Conservation (phyloP, 1,140 invertebrate species). For the Trichonephila clavata region DNA sequence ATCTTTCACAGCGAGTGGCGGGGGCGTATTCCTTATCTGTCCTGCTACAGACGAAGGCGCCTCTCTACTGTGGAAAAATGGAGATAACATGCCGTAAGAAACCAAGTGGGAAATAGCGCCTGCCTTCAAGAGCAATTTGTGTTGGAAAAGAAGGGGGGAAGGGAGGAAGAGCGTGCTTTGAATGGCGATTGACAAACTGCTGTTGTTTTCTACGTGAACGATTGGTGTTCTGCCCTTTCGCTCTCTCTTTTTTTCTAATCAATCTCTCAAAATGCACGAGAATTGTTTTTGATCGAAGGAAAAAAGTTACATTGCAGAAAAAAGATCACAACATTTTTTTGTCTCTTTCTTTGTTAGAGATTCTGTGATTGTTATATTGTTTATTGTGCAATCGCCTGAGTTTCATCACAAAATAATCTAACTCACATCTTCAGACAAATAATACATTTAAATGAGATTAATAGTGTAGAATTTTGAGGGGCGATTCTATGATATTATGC, state of each 20-base stretch:
- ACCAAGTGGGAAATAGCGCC: constrained; percentile 39
- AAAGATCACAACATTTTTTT: no score
- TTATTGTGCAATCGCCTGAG: no score
- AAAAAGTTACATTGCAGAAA: not conserved
- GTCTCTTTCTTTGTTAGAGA: no score
- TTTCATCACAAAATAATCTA: no score
- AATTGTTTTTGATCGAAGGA: not conserved
- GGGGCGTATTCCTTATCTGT: constrained; percentile 70
- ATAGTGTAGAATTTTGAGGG: no score
- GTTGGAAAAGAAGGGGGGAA: not conserved
- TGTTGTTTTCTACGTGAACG: not conserved
- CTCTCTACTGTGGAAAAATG: constrained; percentile 36
- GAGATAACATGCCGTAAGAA: constrained; percentile 64
- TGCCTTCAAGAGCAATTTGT: constrained; percentile 25
- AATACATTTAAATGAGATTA: no score
- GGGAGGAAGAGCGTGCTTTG: not conserved
- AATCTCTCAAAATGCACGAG: not conserved
- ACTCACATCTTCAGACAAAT: no score
- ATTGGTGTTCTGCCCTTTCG: not conserved
- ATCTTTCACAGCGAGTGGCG: constrained; percentile 52
- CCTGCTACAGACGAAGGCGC: constrained; percentile 66
- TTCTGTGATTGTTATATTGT: no score
- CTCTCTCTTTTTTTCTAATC: not conserved
- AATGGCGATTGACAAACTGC: constrained; percentile 25
- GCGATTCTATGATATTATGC: no score